Evolutionary conservation across 2,797 vertebrate genomes (phyloP).

Genomic region (Mycteria americana): DNA sequence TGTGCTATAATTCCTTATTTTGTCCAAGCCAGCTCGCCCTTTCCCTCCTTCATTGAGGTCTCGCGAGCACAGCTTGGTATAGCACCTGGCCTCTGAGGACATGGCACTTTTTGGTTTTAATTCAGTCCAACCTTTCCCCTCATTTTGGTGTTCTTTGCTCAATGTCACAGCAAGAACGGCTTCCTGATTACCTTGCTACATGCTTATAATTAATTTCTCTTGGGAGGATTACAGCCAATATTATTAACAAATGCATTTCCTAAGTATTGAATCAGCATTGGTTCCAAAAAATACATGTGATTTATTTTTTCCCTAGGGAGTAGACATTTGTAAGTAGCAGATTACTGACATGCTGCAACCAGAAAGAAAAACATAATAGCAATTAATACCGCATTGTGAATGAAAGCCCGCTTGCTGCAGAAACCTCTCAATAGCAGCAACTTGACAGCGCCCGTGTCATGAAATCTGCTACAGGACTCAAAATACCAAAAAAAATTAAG

Average conservation of each 20-base stretch:
- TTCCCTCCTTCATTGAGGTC: rapidly evolving
- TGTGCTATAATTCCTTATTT: background rate
- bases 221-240: conserved; percentile 43
- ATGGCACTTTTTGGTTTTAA: rapidly evolving
- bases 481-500: background rate
- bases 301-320: conserved; percentile 35
- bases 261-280: conserved; percentile 10
- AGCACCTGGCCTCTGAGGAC: background rate
- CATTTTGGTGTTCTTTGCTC: conserved; percentile 25
- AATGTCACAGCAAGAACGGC: conserved; percentile 36
- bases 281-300: conserved; percentile 35
- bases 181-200: conserved; percentile 45
- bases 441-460: background rate
- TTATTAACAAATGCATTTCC: conserved; percentile 47
- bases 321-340: conserved; percentile 56
- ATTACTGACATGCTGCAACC: conserved; percentile 50
- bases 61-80: rapidly evolving
- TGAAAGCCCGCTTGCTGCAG: background rate
- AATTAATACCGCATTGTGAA: conserved; percentile 34
- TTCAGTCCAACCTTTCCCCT: background rate
- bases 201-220: conserved; percentile 58
- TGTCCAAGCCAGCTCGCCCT: background rate
- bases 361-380: conserved; percentile 61
- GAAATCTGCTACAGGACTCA: background rate
- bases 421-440: background rate